Evolutionary conservation across 2,888 invertebrate species (phyloP), one percentile per base, ranked within the genome.

Genomic region (Epirrhoe alternata): DNA sequence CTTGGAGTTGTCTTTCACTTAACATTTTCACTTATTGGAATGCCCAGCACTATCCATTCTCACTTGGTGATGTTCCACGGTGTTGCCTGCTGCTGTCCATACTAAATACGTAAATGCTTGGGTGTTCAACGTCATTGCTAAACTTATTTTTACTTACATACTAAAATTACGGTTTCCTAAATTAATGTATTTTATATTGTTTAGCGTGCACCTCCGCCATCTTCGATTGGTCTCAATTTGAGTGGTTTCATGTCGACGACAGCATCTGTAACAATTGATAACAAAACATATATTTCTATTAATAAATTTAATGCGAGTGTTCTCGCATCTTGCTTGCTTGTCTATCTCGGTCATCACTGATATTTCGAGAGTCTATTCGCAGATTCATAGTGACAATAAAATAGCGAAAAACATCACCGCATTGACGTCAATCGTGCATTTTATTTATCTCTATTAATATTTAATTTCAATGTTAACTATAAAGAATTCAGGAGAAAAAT

Each of bases 121-220:
- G 85, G 81, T 87, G 80, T 85, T 76, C 80, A 77, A 84, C 80
- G 59, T 68, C 60, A 85, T 81, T 83, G 79, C 78, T 84, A 84
- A 85, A 82, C 83, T 82, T 88, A 86, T 66, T 53, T 77, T 84
- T 86, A 83, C 86, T 90, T 90, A 90, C 67, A 70, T 78, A 86
- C 84, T 92, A 91, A 84, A 81, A 86, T 91, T 90, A 92, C 91
- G 91, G 90, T 90, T 92, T 86, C 89, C 83, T 90, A 90, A 78
- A 76, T 84, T 84, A 84, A 77, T 78, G 77, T 83, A 80, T 83
- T 83, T 84, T 78, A 66, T 64, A 35, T 66, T 70, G 59, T 63
- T 70, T 83, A 80, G 79, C 80, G 80, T 81, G 81, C 77, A 64
- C 75, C 82, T 80, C 81, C 85, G 81, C 85, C 85, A 83, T 80